These are phyloP conservation scores for Ephydatia muelleri DNA, from an alignment of 37 sponge, comb jelly and placozoan species.

Conservation along the genomic window DNA sequence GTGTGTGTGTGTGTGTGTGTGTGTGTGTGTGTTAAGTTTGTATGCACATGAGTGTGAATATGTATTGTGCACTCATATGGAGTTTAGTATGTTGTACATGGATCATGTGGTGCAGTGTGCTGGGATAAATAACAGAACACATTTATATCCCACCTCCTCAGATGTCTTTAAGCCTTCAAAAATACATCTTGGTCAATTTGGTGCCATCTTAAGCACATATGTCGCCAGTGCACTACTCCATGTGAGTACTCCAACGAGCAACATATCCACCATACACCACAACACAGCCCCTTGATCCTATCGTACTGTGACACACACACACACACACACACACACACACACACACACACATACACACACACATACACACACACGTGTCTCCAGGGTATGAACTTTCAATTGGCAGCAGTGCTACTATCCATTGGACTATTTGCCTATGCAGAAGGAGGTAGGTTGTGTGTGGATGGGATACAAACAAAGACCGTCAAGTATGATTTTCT, in stretches of 20 bases:
- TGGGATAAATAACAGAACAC: too few relatives aligned
- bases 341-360: slow-evolving; percentile 5
- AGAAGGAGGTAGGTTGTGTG: slow-evolving; percentile 81
- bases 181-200: slow-evolving; percentile 46
- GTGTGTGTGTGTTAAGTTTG: not conserved
- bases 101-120: too few relatives aligned
- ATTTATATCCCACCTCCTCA: not conserved
- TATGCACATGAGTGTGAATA: too few relatives aligned
- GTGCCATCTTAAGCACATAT: slow-evolving; percentile 68
- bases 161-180: slow-evolving; percentile 79
- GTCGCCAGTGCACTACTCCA: slow-evolving; percentile 76
- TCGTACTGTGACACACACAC: not conserved
- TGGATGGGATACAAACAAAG: too few relatives aligned
- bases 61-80: too few relatives aligned
- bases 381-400: slow-evolving; percentile 91
- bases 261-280: not conserved
- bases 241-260: slow-evolving; percentile 48
- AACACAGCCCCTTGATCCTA: not conserved
- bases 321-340: not conserved
- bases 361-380: slow-evolving; percentile 15
- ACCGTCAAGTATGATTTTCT: too few relatives aligned
- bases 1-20: slow-evolving; percentile 12
- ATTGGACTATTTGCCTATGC: slow-evolving; percentile 90
- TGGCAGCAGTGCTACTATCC: slow-evolving; percentile 87
- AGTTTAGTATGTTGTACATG: too few relatives aligned